Evolutionary conservation across 2,888 invertebrate genomes (phyloP), one percentile per base, ranked within the genome.

Genomic region (Desoria tigrina): DNA sequence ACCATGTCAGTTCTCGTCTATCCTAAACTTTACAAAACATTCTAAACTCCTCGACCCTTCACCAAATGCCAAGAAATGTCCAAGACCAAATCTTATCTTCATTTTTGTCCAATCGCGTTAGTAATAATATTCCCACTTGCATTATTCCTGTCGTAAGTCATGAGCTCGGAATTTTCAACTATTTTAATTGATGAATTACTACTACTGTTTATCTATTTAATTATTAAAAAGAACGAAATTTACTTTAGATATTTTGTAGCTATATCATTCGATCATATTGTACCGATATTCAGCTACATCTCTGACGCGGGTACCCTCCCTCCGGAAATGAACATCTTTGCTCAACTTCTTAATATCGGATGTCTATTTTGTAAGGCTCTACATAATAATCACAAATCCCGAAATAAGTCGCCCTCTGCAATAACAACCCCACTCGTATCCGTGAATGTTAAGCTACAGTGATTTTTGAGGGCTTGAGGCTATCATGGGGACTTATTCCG

Each of bases 241-340:
- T 28, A 16, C 50, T 61, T 28, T 55, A 73, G 73, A 16, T 73
- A 60, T 24, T 27, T 42, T 14, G 63, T 71, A 1, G 63, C 67
- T 1, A 18, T 71, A 1, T 11, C 42, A 9, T n/a, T 39, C 9
- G 68, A 57, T n/a, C 61, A 73, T 39, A 69, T 76, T 27, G 54
- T 63, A 11, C 55, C 68, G 16, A 67, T 73, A 14, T 86, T 88
- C 73, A 89, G 90, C 0, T 90, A 89, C 77, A 89, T 90, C 69
- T 89, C 89, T 72, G 88, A 88, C 78, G 86, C 87, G 11, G 90
- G 89, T 1, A 85, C 89, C 1, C 83, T 85, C 75, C 83, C 87
- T 1, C 90, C 90, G 4, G 90, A 90, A 78, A 89, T 89, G 79
- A 90, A 90, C 79, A 84, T 90, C 67, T 91, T 91, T 80, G 87